phyloP scores from a whole-genome alignment of 2,113 vertebrate genomes.

The Caranx melampygus region DNA sequence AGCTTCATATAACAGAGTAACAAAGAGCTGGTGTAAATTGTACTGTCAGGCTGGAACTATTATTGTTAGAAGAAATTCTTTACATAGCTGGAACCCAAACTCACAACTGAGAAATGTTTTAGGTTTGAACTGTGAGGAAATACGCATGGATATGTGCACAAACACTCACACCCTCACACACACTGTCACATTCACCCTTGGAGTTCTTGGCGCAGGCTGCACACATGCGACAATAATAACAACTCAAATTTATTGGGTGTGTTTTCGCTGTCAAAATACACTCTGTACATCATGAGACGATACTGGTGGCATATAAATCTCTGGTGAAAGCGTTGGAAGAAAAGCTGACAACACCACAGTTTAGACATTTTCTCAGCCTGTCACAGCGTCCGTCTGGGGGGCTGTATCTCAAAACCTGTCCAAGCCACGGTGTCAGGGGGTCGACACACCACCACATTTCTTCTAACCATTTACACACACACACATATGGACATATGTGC shows the following conservation, averaged over 20 bases:
- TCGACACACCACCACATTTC: conserved; percentile 21
- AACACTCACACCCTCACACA: background rate
- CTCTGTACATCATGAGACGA: conserved; percentile 36
- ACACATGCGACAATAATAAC: conserved; percentile 22
- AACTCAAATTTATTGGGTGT: conserved; percentile 44
- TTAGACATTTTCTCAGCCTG: conserved; percentile 27
- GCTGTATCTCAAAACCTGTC: background rate
- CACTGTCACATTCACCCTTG: conserved; percentile 5
- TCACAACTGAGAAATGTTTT: conserved; percentile 28
- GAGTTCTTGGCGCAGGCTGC: conserved; percentile 23
- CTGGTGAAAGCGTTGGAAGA: background rate
- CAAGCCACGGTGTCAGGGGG: conserved; percentile 10
- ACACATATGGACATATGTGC: conserved; percentile 2
- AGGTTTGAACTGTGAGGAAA: background rate
- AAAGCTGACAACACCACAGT: conserved; percentile 28
- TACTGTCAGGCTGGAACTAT: conserved; percentile 21
- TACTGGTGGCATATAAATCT: conserved; percentile 35
- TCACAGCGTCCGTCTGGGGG: conserved; percentile 33
- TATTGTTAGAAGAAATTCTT: conserved; percentile 29
- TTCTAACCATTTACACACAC: conserved; percentile 43
- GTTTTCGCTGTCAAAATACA: conserved; percentile 33
- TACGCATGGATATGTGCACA: background rate
- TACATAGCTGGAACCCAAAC: conserved; percentile 25
- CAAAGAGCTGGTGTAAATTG: background rate
- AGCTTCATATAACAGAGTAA: background rate